Conservation (phyloP, 2,113 vertebrate species). For the Xiphorhynchus elegans region DNA sequence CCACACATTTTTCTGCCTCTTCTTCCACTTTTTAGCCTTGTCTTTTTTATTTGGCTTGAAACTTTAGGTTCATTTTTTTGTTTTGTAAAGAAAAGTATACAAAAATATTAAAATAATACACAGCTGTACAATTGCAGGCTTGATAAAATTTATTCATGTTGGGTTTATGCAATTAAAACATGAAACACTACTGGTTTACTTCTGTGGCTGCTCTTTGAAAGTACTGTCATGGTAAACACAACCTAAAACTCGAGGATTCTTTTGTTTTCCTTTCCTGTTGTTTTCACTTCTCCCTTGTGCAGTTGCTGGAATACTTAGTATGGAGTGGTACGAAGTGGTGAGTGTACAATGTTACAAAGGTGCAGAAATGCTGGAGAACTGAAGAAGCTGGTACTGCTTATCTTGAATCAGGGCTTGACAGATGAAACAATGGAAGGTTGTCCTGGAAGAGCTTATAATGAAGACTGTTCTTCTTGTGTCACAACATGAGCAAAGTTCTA, state of each 20-base stretch:
- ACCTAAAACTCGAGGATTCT: not conserved
- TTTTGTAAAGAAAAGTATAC: slow-evolving; percentile 29
- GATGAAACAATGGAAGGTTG: not conserved
- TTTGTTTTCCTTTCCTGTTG: not conserved
- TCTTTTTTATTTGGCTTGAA: slow-evolving; percentile 4
- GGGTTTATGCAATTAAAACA: slow-evolving; percentile 36
- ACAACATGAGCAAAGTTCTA: not conserved
- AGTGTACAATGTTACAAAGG: not conserved
- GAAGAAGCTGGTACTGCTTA: not conserved
- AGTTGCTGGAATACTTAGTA: not conserved
- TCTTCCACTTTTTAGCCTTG: not conserved
- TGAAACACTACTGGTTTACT: not conserved
- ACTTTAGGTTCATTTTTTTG: not conserved
- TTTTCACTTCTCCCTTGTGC: fast-evolving
- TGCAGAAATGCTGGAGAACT: not conserved
- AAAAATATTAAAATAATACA: not conserved
- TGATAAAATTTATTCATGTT: not conserved
- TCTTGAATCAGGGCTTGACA: not conserved
- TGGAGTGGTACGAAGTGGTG: not conserved
- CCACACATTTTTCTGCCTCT: not conserved
- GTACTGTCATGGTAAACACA: not conserved
- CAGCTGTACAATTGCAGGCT: not conserved
- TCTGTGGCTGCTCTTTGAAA: not conserved
- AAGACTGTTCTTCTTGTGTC: not conserved
- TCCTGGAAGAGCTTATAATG: not conserved